Conservation (phyloP, 2,113 vertebrate species). For the Verasper variegatus region DNA sequence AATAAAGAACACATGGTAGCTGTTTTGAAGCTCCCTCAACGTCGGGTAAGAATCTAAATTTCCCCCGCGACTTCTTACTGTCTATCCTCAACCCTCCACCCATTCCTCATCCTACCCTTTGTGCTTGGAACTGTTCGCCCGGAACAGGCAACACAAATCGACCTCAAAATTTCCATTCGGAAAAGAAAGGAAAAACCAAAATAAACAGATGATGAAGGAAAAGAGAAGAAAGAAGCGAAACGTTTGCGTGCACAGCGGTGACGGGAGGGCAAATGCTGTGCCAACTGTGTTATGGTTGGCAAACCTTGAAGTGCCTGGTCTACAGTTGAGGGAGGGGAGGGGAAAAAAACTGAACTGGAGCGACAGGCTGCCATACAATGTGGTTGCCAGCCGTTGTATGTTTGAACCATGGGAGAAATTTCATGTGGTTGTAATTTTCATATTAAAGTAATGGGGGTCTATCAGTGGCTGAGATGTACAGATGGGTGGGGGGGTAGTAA, state of each 20-base stretch:
- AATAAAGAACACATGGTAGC: constrained; percentile 80
- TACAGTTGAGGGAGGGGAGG: constrained; percentile 52
- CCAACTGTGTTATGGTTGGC: constrained; percentile 83
- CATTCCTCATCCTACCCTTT: constrained; percentile 53
- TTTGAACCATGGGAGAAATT: constrained; percentile 78
- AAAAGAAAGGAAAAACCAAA: constrained; percentile 75
- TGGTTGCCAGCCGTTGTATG: constrained; percentile 69
- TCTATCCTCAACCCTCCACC: constrained; percentile 48
- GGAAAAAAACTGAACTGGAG: constrained; percentile 46
- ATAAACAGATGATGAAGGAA: constrained; percentile 75
- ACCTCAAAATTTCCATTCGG: constrained; percentile 84
- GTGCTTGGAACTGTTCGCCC: constrained; percentile 74
- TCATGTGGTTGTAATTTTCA: constrained; percentile 84
- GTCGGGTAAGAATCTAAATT: constrained; percentile 62
- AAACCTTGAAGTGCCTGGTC: constrained; percentile 76
- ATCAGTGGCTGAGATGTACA: constrained; percentile 70
- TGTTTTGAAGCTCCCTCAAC: constrained; percentile 67
- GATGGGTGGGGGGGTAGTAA: constrained; percentile 33
- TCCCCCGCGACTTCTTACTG: constrained; percentile 60
- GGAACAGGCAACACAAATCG: constrained; percentile 77
- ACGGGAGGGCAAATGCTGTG: constrained; percentile 64
- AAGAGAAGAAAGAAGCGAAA: constrained; percentile 70
- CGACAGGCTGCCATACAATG: constrained; percentile 65
- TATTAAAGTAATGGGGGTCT: constrained; percentile 79
- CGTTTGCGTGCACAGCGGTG: constrained; percentile 64